phyloP scores from a whole-genome alignment of 2,797 vertebrate species.

The Lepilemur septentrionalis region DNA sequence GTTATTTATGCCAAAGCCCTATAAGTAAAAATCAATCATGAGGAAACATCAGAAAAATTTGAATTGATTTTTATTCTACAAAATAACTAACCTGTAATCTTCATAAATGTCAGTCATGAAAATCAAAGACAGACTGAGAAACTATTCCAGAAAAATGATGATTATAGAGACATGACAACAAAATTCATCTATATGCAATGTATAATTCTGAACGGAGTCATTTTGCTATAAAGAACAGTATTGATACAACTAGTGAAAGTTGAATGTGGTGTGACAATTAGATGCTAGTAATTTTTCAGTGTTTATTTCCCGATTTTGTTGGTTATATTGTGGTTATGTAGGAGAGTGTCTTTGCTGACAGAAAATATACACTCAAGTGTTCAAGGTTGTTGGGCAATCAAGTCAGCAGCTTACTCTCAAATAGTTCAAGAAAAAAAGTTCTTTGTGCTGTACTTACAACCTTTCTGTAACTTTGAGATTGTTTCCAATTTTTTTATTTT shows the following conservation, averaged over 20 bases:
- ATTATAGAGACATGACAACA: not conserved
- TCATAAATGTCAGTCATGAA: not conserved
- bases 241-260: not conserved
- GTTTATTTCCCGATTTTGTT: not conserved
- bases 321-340: not conserved
- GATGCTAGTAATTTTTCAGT: not conserved
- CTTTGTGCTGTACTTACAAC: not conserved
- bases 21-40: not conserved
- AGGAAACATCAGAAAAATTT: not conserved
- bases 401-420: not conserved
- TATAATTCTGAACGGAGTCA: not conserved
- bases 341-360: not conserved
- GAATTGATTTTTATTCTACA: not conserved
- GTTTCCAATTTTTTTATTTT: not conserved
- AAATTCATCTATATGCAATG: not conserved
- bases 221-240: not conserved
- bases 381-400: not conserved
- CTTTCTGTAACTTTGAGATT: not conserved
- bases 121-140: not conserved
- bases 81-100: not conserved
- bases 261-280: conserved; percentile 9
- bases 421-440: not conserved
- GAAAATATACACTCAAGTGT: not conserved
- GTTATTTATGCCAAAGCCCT: not conserved
- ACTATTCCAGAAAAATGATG: not conserved